phyloP scores from a whole-genome alignment of 1,140 invertebrate genomes.

The Hylyphantes graminicola region DNA sequence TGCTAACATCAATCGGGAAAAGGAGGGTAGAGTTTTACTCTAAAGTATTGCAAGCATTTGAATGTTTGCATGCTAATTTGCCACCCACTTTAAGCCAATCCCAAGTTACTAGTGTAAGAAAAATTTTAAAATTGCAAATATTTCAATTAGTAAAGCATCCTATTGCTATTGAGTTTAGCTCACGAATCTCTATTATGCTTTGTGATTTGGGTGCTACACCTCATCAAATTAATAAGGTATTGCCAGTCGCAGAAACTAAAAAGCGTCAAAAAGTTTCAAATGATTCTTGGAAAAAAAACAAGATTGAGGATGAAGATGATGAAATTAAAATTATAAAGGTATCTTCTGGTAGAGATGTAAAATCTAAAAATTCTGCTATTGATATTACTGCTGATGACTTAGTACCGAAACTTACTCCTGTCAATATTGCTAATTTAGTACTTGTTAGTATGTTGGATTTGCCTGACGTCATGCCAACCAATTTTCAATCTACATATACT shows the following conservation, averaged over 20 bases:
- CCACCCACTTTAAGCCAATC: constrained; percentile 95
- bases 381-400: constrained; percentile 75
- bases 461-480: constrained; percentile 84
- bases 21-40: constrained; percentile 88
- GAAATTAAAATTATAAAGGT: neutral
- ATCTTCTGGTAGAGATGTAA: neutral
- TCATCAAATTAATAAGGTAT: constrained; percentile 78
- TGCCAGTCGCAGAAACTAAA: constrained; percentile 33
- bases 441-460: constrained; percentile 75
- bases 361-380: constrained; percentile 68
- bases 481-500: constrained; percentile 87
- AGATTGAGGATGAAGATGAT: constrained; percentile 3
- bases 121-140: constrained; percentile 93
- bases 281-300: constrained; percentile 25
- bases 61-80: constrained; percentile 83
- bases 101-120: constrained; percentile 92
- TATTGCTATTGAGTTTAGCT: constrained; percentile 79
- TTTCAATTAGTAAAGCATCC: constrained; percentile 89
- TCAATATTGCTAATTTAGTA: constrained; percentile 73
- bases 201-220: constrained; percentile 89
- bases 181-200: constrained; percentile 85
- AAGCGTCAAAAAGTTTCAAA: constrained; percentile 26
- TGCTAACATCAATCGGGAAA: constrained; percentile 88
- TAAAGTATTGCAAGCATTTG: constrained; percentile 80
- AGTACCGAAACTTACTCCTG: constrained; percentile 68